A percentile compares a stretch with the other conserved stretches of the same genome.
Evolutionary conservation across 2,797 vertebrate species (phyloP).

Genomic region (Arrhamphus sclerolepis): DNA sequence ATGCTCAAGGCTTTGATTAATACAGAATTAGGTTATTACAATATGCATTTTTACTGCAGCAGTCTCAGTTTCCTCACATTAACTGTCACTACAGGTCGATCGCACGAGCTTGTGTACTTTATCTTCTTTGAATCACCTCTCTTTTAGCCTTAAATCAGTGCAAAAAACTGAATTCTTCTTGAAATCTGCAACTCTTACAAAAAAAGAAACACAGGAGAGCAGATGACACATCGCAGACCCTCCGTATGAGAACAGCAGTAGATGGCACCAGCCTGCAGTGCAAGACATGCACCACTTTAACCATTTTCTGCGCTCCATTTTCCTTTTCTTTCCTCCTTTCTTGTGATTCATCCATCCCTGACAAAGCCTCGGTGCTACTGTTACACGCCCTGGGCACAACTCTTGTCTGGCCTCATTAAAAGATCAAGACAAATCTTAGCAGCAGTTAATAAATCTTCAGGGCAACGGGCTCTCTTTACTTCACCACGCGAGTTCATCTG

Average conservation of each 20-base stretch:
- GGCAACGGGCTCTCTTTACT: constrained; percentile 60
- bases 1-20: constrained; percentile 35
- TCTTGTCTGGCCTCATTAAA: constrained; percentile 73
- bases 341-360: constrained; percentile 55
- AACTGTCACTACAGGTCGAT: neutral
- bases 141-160: neutral
- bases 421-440: constrained; percentile 76
- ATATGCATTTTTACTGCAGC: constrained; percentile 48
- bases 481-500: constrained; percentile 62
- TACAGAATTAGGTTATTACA: constrained; percentile 23
- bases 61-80: constrained; percentile 33
- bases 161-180: neutral
- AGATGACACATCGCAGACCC: constrained; percentile 6
- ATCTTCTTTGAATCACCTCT: neutral
- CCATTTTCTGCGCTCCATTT: constrained; percentile 19
- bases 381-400: constrained; percentile 58
- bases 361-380: constrained; percentile 57
- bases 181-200: constrained; percentile 12
- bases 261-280: constrained; percentile 69
- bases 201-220: constrained; percentile 15
- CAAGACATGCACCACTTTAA: constrained; percentile 15
- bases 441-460: constrained; percentile 71
- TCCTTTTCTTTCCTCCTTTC: constrained; percentile 10
- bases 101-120: constrained; percentile 13
- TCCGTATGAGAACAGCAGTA: constrained; percentile 39